phyloP scores from a whole-genome alignment of 2,797 vertebrate genomes.

The Discoglossus pictus region DNA sequence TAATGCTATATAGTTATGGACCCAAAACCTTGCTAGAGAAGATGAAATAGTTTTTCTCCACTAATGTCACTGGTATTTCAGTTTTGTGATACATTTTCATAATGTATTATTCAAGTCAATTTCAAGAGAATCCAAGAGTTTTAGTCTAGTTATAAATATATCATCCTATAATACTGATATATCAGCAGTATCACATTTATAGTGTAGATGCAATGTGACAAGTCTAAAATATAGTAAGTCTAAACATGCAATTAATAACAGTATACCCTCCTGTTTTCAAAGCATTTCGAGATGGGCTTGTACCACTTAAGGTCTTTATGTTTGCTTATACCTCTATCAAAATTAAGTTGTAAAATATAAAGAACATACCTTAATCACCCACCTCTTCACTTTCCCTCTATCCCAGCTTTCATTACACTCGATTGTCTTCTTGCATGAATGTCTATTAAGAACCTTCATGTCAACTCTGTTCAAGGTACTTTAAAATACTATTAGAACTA shows the following conservation, averaged over 20 bases:
- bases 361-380: constrained; percentile 43
- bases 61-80: too few species aligned
- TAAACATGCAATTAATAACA: constrained; percentile 28
- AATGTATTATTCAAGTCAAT: too few species aligned
- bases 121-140: too few species aligned
- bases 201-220: constrained; percentile 19
- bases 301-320: constrained; percentile 7
- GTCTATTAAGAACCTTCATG: constrained; percentile 53
- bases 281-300: neutral
- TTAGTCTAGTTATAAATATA: too few species aligned
- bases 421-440: constrained; percentile 55
- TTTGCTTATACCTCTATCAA: constrained; percentile 37
- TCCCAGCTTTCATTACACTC: constrained; percentile 53
- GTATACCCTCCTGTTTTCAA: constrained; percentile 32
- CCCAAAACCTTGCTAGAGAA: too few species aligned
- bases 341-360: constrained; percentile 42
- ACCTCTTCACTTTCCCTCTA: constrained; percentile 29
- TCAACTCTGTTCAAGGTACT: constrained; percentile 49
- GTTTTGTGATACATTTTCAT: too few species aligned
- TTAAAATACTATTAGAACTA: constrained; percentile 51
- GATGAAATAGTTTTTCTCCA: too few species aligned
- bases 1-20: too few species aligned
- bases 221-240: constrained; percentile 18
- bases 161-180: too few species aligned
- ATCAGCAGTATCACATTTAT: too few species aligned